Base-by-base conservation (phyloP, 2,888 invertebrate genomes). In the Sclerodermus sp. region DNA sequence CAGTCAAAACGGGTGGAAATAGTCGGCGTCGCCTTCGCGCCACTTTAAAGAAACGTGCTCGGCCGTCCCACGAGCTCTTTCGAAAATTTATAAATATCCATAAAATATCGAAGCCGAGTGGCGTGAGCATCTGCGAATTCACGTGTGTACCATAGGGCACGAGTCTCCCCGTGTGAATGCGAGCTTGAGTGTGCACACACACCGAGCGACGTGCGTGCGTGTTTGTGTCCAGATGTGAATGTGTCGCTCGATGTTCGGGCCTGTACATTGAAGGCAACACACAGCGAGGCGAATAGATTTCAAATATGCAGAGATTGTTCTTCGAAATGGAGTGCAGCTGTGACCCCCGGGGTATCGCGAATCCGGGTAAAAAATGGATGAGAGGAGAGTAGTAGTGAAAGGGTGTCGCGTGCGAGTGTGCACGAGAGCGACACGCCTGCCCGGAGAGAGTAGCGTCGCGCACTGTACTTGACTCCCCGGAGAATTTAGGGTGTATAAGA, bases 271-370 rank as follows among this genome's bases (percentile, higher is more conserved):
- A 23, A 23, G 23, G 43, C 43, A 40, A 44, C 49, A 49, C 29
- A 34, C 50, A 39, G 41, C 39, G 49, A 41, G 50, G 53, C 57
- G 62, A 67, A 72, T 70, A 65, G 71, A 71, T 72, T 72, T 72
- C 68, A 72, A 73, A 71, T 71, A 71, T 73, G 71, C 69, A 71
- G 67, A 73, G 70, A 73, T 71, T 68, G 70, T 70, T 70, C 68
- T 64, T 64, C 60, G 65, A 59, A 70, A 70, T 70, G 58, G 64
- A 64, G 63, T 64, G 65, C 72, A 72, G 71, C 70, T 72, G 68
- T 58, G 70, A 62, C 70, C 62, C 55, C 56, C 40, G 50, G 59
- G 58, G 64, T 66, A 64, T 66, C 61, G 67, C 63, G 58, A 62
- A 64, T 62, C 60, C 56, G 53, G 47, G 52, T 64, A 63, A 63